phyloP scores from a whole-genome alignment of 2,113 vertebrate genomes.

The Prochilodus magdalenae region DNA sequence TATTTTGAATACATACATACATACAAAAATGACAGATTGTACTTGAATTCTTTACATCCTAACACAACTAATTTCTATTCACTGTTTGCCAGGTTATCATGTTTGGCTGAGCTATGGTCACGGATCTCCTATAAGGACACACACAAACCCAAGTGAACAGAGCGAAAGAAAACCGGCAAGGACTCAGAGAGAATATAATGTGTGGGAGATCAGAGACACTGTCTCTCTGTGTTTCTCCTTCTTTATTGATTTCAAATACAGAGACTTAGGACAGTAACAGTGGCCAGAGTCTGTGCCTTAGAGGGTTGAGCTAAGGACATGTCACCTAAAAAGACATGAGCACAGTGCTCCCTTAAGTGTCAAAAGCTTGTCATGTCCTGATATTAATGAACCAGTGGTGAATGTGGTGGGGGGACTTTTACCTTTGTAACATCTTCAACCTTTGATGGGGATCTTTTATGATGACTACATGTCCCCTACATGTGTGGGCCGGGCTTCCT shows the following conservation, averaged over 20 bases:
- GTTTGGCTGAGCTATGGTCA: no score
- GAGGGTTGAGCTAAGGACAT: not conserved
- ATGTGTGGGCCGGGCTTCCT: not conserved
- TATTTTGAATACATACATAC: no score
- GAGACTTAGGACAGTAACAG: not conserved
- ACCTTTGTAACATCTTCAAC: not conserved
- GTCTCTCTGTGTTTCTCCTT: not conserved
- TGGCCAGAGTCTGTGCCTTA: not conserved
- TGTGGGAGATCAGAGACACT: not conserved
- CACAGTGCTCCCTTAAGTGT: not conserved
- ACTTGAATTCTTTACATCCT: no score
- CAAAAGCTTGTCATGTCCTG: not conserved
- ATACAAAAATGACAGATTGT: no score
- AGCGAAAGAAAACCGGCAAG: not conserved
- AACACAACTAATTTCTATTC: no score
- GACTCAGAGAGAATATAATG: not conserved
- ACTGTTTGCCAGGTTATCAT: no score
- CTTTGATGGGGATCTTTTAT: not conserved
- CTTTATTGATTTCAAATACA: not conserved
- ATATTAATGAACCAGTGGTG: not conserved
- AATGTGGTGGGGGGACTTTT: not conserved
- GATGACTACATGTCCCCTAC: not conserved
- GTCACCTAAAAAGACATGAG: not conserved
- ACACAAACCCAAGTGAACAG: not conserved
- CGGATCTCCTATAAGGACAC: conserved; percentile 21